Base-by-base conservation (phyloP, 1,140 invertebrate species). In the Triops cancriformis region DNA sequence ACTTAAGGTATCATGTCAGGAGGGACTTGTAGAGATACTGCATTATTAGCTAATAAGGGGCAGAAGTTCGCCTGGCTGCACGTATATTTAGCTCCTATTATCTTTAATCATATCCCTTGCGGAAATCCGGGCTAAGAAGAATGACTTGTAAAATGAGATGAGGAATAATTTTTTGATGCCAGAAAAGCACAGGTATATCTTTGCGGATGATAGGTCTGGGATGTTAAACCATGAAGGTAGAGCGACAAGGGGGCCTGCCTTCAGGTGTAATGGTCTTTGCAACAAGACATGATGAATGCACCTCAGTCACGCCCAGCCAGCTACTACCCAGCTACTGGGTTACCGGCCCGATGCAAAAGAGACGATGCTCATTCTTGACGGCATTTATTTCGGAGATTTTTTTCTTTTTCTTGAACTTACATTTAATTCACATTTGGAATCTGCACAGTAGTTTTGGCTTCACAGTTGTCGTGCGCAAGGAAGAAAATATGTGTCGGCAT, bases 211-310 rank as follows among this genome's bases (percentile, higher is more conserved):
- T 64, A 23, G 51, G 51, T 64, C 51, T 64, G 51, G 51, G 51
- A 64, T 23, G 51, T 64, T 64, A 64, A 64, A 9, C 18, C 51
- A 64, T 64, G 51, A 64, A 64, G 51, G 51, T 64, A 64, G 51
- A 64, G 51, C 51, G 51, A 23, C 51, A 64, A 64, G 51, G 51
- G 51, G 51, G 51, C 51, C 51, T 64, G 51, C 51, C 51, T 64
- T 64, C 51, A 64, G 51, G 51, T 64, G 51, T 64, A 64, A 64
- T 64, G 51, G 51, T 64, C 51, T 64, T 64, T 64, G 51, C 51
- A 64, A 64, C 51, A 64, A 64, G 51, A 64, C 51, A 64, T 64
- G 51, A 64, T 64, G 51, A 64, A 64, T 64, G 51, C 51, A 7
- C 51, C 51, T 64, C 51, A 64, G 51, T 23, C 51, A 64, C 51